Base-by-base conservation (phyloP, 2,888 invertebrate genomes). In the Nebria brevicollis region DNA sequence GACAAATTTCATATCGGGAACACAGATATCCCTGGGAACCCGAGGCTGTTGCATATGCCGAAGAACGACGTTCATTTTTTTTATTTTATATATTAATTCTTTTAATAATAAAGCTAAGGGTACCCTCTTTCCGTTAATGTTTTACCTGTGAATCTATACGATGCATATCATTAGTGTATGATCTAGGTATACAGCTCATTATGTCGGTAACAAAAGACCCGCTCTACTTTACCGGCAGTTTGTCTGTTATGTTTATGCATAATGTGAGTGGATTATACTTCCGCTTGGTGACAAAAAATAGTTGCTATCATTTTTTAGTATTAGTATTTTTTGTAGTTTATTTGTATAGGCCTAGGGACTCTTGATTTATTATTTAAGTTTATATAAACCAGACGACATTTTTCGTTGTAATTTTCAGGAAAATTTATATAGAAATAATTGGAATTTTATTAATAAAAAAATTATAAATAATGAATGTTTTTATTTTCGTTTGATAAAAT, bases 91-190 rank as follows among this genome's bases (percentile, higher is more conserved):
- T 3, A 54, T 54, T 54, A 54, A 54, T 86, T 84, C 84, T 84
- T 77, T 77, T 77, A 77, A 54, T 70, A 54, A 54, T 11, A 11
- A 54, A 54, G 8, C 54, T 54, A 54, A 8, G 54, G 54, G 54
- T 54, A 54, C 54, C 54, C 54, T 54, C 54, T 11, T 54, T 54
- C 54, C 54, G 84, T 83, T 85, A 87, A 86, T 86, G 87, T 87
- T 87, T 87, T 84, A 84, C 85, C 87, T 85, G 86, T 86, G 86
- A 86, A 87, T 86, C 87, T 87, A 86, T 86, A 86, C 87, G 87
- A 86, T 87, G 87, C 87, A 87, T 87, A 86, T 86, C 85, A 86
- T 87, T 87, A 85, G 54, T 65, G 34, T 75, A 77, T 77, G 84
- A 85, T 85, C 85, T 85, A 82, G 84, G 83, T 84, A 79, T 82